Evolutionary conservation across 2,113 vertebrate genomes (phyloP), one percentile per base, ranked within the genome.

Genomic region (Elephantulus edwardii): DNA sequence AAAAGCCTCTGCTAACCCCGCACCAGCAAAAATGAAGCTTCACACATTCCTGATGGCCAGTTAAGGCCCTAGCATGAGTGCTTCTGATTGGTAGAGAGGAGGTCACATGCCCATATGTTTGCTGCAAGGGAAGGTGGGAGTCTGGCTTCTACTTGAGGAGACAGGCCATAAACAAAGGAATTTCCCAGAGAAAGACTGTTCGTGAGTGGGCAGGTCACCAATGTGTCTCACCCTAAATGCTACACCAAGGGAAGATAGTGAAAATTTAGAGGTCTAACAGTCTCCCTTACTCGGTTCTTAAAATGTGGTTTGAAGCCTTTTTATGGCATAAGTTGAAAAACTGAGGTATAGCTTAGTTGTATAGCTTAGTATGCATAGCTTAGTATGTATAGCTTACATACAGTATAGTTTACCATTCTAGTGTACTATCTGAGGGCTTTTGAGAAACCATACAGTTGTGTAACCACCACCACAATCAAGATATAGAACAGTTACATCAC

Each of bases 381-480:
- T n/a, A n/a, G n/a, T n/a, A n/a, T n/a, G n/a, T n/a, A n/a, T n/a
- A n/a, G 86, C 89, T 92, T 86, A 80, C 35, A 44, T 44, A 93
- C 93, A 87, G 72, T 62, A 90, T 91, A 81, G 60, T 62, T 35
- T n/a, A 74, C 33, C 52, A 24, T 46, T 79, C 58, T 76, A 40
- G 40, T 13, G 2, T 50, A 28, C 13, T 6, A 33, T 44, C 91
- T 79, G 56, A 88, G 70, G 77, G 48, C 6, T 22, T 62, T 75
- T 89, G 66, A 82, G 16, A 33, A 74, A 52, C 30, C 33, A 26
- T 35, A 20, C 16, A 42, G 40, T 44, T 77, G 26, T 56, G 26
- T 87, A 38, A 35, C 52, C 28, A 46, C 28, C 35, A 35, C 33
- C 30, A 33, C 30, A 50, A 80, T 56, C 48, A 81, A 74, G 35